Conservation (phyloP, 2,888 invertebrate genomes). For the Artemia sinica region DNA sequence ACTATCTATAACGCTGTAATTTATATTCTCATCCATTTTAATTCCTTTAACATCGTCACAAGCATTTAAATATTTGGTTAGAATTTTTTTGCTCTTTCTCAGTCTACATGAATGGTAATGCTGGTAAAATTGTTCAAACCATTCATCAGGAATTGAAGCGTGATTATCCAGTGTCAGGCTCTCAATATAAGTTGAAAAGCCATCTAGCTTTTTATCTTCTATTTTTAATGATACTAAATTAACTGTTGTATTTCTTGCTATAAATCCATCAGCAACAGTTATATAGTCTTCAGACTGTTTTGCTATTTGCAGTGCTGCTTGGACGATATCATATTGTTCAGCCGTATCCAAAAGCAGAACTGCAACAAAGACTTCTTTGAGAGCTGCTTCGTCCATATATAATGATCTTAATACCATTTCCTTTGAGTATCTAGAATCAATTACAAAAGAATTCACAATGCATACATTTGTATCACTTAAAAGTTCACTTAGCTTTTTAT, state of each 20-base stretch:
- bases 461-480: neutral
- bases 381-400: constrained; percentile 7
- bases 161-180: neutral
- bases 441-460: neutral
- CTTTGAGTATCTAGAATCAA: neutral
- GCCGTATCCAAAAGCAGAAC: constrained; percentile 19
- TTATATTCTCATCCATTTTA: neutral
- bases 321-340: constrained; percentile 17
- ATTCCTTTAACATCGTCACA: neutral
- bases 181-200: neutral
- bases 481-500: neutral
- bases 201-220: neutral
- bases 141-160: neutral
- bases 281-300: neutral
- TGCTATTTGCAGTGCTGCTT: constrained; percentile 13
- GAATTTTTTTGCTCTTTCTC: neutral
- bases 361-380: constrained; percentile 18
- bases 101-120: neutral
- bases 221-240: neutral
- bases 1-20: neutral
- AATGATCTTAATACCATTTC: neutral
- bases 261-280: neutral
- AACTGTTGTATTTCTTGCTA: neutral
- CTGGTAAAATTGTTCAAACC: constrained; percentile 12
- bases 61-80: neutral